Percentiles rank a stretch among this genome's conserved stretches.
phyloP scores from a whole-genome alignment of 2,797 vertebrate genomes.

The Acrocephalus scirpaceus region DNA sequence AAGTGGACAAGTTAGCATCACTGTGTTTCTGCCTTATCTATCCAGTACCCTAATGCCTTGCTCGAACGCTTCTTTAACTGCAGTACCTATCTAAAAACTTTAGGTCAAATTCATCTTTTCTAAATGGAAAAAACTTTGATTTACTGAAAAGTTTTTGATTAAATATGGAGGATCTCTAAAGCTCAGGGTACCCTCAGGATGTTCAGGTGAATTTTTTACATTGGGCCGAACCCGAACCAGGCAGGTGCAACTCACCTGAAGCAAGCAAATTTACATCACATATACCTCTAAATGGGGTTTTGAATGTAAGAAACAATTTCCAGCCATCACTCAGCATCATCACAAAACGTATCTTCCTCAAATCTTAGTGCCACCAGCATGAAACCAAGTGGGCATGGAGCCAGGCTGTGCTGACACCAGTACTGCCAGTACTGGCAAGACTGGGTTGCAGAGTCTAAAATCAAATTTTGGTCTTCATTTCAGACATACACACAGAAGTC shows the following conservation, averaged over 20 bases:
- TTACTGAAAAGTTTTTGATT: not conserved
- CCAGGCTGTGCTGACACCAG: not conserved
- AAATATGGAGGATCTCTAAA: not conserved
- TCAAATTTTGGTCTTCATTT: constrained; percentile 22
- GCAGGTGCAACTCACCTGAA: not conserved
- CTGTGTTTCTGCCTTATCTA: not conserved
- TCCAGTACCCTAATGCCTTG: not conserved
- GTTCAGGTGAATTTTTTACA: not conserved
- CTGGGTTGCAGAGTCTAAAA: not conserved
- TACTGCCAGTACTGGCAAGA: not conserved
- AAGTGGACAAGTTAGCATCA: not conserved
- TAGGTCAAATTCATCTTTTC: not conserved
- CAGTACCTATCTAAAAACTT: not conserved
- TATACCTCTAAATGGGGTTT: not conserved
- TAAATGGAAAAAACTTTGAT: not conserved
- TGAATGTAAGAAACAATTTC: not conserved
- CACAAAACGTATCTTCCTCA: not conserved
- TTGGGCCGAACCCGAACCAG: not conserved
- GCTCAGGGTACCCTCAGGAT: not conserved
- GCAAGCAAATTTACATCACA: not conserved
- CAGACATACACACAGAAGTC: not conserved
- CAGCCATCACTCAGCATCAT: not conserved
- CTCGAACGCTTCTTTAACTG: not conserved
- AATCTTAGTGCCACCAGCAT: not conserved
- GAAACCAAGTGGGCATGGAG: not conserved